A percentile compares a stretch with the other conserved stretches of the same genome.
phyloP scores from a whole-genome alignment of 2,797 vertebrate genomes.

The Malurus splendens region DNA sequence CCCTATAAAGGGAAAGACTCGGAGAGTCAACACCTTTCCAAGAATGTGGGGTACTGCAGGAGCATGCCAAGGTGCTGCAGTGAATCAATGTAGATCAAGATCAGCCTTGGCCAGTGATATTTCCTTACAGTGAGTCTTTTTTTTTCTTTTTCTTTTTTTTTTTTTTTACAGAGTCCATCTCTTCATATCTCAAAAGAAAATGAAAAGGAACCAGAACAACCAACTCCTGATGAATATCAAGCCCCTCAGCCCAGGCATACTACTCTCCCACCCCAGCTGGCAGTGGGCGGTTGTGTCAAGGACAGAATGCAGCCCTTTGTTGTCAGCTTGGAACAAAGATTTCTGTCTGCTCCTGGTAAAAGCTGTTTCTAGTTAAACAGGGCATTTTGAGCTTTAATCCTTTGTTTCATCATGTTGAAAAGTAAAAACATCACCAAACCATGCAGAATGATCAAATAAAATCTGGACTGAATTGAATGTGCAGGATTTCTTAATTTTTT shows the following conservation, averaged over 20 bases:
- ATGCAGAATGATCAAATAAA: slow-evolving; percentile 29
- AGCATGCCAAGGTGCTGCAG: accelerated
- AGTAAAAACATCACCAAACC: neutral
- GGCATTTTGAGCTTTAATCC: neutral
- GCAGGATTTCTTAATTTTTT: neutral
- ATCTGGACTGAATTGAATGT: slow-evolving; percentile 39
- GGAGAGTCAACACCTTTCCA: neutral
- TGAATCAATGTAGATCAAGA: accelerated
- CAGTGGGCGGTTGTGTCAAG: neutral
- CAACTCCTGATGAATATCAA: neutral
- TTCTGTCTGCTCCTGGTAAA: neutral
- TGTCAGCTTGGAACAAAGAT: neutral
- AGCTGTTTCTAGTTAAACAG: neutral
- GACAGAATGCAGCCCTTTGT: neutral
- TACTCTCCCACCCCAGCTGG: neutral
- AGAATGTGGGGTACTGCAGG: accelerated
- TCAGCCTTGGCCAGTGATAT: neutral
- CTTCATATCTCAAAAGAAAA: neutral
- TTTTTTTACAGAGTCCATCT: neutral
- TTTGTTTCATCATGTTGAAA: slow-evolving; percentile 24
- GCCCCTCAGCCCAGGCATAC: neutral
- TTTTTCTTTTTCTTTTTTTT: neutral
- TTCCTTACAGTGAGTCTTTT: accelerated
- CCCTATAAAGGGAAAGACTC: accelerated
- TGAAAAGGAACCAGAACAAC: neutral